Conservation (phyloP, 2,888 invertebrate species). For the Hirtodrosophila alboralis region DNA sequence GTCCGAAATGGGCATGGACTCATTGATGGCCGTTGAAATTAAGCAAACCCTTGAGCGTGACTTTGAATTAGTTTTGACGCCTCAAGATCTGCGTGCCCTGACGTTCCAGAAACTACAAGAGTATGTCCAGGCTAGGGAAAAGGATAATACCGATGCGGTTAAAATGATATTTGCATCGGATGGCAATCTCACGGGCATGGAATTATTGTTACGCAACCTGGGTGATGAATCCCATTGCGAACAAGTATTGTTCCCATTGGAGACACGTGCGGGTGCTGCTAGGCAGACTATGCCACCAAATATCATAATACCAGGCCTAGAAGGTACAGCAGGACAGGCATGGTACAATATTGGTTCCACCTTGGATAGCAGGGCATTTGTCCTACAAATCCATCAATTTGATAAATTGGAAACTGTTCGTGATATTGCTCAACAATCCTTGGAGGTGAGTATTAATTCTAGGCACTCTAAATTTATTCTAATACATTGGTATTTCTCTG, state of each 20-base stretch:
- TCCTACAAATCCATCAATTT: conserved; percentile 81
- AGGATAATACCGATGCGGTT: conserved; percentile 70
- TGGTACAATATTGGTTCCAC: conserved; percentile 81
- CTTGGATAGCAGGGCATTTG: conserved; percentile 66
- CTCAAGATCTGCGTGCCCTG: conserved; percentile 92
- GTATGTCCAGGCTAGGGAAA: conserved; percentile 70
- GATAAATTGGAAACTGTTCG: conserved; percentile 64
- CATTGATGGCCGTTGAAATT: conserved; percentile 98
- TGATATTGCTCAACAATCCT: conserved; percentile 71
- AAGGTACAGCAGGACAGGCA: conserved; percentile 86
- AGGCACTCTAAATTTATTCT: too few relatives aligned
- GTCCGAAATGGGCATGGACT: conserved; percentile 97
- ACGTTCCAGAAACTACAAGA: conserved; percentile 87
- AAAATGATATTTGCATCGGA: conserved; percentile 81
- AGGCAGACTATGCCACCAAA: conserved; percentile 66
- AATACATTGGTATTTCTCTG: conserved; percentile 34
- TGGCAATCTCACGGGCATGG: conserved; percentile 84
- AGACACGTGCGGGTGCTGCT: conserved; percentile 80
- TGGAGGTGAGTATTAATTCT: conserved; percentile 68
- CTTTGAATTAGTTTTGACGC: conserved; percentile 93
- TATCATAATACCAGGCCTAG: conserved; percentile 88
- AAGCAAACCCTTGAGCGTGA: conserved; percentile 96
- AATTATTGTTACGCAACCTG: conserved; percentile 86
- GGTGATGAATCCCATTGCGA: conserved; percentile 86
- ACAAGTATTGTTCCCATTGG: conserved; percentile 86